Conservation (phyloP, 2,888 invertebrate species). For the Sympetrum striolatum region DNA sequence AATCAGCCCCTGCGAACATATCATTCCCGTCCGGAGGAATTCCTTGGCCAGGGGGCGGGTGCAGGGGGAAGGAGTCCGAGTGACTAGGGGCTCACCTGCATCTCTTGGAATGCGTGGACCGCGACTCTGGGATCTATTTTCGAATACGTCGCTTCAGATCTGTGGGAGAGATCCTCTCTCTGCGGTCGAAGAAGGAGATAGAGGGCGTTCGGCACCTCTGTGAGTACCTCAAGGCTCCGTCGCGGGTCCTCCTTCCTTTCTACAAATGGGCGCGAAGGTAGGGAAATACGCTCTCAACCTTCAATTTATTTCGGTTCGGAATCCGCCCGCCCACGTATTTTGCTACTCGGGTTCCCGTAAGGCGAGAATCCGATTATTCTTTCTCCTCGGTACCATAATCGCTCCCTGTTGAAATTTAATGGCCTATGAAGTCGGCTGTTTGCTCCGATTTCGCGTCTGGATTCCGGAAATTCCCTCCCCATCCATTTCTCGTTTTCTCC, state of each 20-base stretch:
- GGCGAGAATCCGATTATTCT: conserved; percentile 1
- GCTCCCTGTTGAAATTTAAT: conserved; percentile 13
- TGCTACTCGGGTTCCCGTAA: background rate
- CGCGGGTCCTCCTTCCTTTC: conserved; percentile 14
- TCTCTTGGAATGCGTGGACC: conserved; percentile 38
- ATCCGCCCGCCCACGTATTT: conserved; percentile 23
- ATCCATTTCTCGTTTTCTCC: background rate
- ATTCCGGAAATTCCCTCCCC: background rate
- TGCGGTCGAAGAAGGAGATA: background rate
- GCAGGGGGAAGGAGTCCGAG: background rate
- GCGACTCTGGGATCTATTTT: conserved; percentile 31
- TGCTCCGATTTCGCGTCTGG: conserved; percentile 18
- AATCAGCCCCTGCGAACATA: background rate
- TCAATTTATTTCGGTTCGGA: background rate
- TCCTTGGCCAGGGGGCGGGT: background rate
- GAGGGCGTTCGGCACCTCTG: conserved; percentile 14
- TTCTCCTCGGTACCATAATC: conserved; percentile 1
- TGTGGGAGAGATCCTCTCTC: background rate
- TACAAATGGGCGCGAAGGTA: conserved; percentile 17
- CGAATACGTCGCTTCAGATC: background rate
- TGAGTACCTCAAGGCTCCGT: conserved; percentile 17
- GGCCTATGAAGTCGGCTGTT: conserved; percentile 17
- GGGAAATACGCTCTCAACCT: background rate
- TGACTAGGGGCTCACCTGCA: conserved; percentile 30
- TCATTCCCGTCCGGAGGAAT: background rate